These are phyloP conservation scores for Blastomussa wellsi DNA, from an alignment of 92 coral and sea anemone species.

Conservation along the genomic window DNA sequence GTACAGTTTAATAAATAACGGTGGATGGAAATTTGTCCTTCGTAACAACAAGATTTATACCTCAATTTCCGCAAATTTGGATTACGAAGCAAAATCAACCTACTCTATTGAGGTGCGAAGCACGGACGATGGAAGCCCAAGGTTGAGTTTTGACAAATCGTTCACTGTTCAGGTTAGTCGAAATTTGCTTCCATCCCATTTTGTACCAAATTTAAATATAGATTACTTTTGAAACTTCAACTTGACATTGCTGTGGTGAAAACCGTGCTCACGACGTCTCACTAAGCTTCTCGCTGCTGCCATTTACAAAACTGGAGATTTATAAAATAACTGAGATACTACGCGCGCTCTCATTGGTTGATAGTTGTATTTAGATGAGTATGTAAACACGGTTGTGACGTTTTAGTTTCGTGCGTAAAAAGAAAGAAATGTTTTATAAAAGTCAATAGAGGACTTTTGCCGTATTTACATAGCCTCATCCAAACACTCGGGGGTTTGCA, in stretches of 20 bases:
- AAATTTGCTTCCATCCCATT: background rate
- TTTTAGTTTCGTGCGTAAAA: too few species aligned
- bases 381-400: too few species aligned
- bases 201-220: background rate
- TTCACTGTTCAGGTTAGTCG: conserved; percentile 73
- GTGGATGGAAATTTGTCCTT: conserved; percentile 70
- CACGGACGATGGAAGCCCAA: conserved; percentile 76
- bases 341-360: too few species aligned
- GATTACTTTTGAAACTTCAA: background rate
- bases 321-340: too few species aligned
- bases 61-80: conserved; percentile 55
- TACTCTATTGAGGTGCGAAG: conserved; percentile 72
- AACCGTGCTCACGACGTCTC: background rate
- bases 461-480: too few species aligned
- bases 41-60: conserved; percentile 60
- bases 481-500: too few species aligned
- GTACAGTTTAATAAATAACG: conserved; percentile 67
- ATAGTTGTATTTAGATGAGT: too few species aligned
- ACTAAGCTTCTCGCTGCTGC: too few species aligned
- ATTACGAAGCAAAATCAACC: conserved; percentile 67
- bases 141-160: conserved; percentile 56
- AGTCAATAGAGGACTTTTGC: too few species aligned
- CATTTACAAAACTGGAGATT: too few species aligned
- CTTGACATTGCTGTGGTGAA: background rate
- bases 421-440: too few species aligned